phyloP scores from a whole-genome alignment of 2,113 vertebrate genomes.

The Cyphomyrus plagiostoma region DNA sequence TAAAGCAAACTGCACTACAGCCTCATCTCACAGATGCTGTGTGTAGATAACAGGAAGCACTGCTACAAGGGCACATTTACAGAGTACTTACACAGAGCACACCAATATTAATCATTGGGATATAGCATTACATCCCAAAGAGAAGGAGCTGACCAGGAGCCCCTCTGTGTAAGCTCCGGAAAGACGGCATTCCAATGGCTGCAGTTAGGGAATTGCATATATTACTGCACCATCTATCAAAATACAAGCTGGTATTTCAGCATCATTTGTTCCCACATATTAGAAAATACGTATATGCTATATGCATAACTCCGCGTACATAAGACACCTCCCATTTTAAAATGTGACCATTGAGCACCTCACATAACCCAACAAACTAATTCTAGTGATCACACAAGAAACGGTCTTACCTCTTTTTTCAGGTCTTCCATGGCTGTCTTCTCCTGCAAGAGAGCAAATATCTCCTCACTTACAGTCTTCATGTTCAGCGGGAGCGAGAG shows the following conservation, averaged over 20 bases:
- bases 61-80: background rate
- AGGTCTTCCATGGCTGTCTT: constrained; percentile 75
- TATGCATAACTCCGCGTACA: background rate
- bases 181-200: background rate
- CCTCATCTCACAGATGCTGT: background rate
- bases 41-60: background rate
- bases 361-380: background rate
- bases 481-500: background rate
- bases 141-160: background rate
- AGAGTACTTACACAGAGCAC: background rate
- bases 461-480: background rate
- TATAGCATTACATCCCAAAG: background rate
- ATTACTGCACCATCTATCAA: background rate
- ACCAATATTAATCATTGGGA: background rate
- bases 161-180: background rate
- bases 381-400: background rate
- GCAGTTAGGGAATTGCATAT: background rate
- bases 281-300: background rate
- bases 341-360: background rate
- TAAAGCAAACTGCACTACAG: background rate
- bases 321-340: background rate
- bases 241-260: background rate
- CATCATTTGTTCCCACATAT: background rate
- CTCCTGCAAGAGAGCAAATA: constrained; percentile 65
- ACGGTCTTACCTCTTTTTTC: constrained; percentile 73